A percentile compares a stretch with the other conserved stretches of the same genome.
Conservation (phyloP, 2,797 vertebrate genomes). For the Gymnothorax javanicus region DNA sequence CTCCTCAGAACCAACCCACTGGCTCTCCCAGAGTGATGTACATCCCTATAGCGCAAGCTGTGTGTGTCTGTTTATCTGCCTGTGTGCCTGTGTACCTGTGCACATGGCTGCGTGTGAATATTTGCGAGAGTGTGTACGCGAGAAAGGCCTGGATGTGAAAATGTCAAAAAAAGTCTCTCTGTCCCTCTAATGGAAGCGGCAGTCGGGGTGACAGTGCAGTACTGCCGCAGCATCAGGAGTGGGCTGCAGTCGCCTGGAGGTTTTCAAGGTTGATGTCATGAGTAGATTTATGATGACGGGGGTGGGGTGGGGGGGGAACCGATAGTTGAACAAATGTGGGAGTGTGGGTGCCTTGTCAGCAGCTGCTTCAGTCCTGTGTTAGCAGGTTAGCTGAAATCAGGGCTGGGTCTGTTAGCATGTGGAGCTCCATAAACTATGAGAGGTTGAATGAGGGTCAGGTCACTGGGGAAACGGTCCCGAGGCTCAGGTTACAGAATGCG, state of each 20-base stretch:
- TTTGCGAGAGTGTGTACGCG: neutral
- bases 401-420: neutral
- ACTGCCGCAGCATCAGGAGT: neutral
- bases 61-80: neutral
- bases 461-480: neutral
- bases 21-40: neutral
- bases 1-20: neutral
- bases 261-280: constrained; percentile 15
- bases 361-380: neutral
- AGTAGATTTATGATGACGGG: neutral
- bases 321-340: neutral
- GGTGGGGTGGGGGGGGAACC: neutral
- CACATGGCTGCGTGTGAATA: neutral
- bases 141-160: neutral
- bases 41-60: neutral
- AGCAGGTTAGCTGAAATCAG: neutral
- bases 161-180: neutral
- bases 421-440: neutral
- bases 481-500: neutral
- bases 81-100: neutral
- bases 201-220: neutral
- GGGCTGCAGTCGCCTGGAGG: neutral
- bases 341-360: neutral
- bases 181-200: neutral
- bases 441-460: neutral